These are phyloP conservation scores for Champsocephalus gunnari DNA, from an alignment of 2,797 vertebrate genomes.

Conservation along the genomic window DNA sequence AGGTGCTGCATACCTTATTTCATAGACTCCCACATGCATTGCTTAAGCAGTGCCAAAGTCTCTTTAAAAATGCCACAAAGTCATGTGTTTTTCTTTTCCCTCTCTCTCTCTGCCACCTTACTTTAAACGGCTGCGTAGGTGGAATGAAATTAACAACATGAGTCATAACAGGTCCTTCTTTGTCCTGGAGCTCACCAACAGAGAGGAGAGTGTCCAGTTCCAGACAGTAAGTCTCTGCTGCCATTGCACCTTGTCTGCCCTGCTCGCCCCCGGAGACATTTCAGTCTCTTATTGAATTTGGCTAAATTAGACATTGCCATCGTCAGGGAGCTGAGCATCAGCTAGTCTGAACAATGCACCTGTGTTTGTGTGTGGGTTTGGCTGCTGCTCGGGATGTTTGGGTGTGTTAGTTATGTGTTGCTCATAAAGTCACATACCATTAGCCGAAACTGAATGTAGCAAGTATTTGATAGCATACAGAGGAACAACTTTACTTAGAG, in stretches of 20 bases:
- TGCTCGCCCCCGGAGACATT: constrained; percentile 15
- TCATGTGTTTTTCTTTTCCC: constrained; percentile 36
- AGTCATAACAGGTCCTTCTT: constrained; percentile 99
- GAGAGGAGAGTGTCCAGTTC: constrained; percentile 98
- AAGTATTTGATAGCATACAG: constrained; percentile 21
- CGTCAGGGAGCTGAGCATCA: constrained; percentile 17
- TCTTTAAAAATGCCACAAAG: constrained; percentile 26
- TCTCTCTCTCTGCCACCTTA: constrained; percentile 35
- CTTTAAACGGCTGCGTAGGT: constrained; percentile 86
- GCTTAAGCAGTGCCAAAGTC: constrained; percentile 19
- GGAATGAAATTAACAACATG: constrained; percentile 99
- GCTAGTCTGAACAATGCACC: constrained; percentile 45
- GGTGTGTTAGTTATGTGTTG: constrained; percentile 29
- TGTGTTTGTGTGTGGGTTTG: constrained; percentile 27
- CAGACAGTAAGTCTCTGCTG: constrained; percentile 92
- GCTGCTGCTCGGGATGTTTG: constrained; percentile 11
- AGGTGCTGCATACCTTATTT: constrained; percentile 12
- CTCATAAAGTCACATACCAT: constrained; percentile 43
- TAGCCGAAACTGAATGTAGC: constrained; percentile 26
- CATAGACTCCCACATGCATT: constrained; percentile 13
- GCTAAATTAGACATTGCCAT: constrained; percentile 43
- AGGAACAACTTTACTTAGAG: constrained; percentile 25
- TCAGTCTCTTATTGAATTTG: constrained; percentile 55
- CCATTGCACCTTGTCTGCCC: constrained; percentile 19
- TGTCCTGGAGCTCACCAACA: constrained; percentile 93